A percentile compares a stretch with the other conserved stretches of the same genome.
Conservation (phyloP, 2,888 invertebrate species). For the Drosophila prolongata region DNA sequence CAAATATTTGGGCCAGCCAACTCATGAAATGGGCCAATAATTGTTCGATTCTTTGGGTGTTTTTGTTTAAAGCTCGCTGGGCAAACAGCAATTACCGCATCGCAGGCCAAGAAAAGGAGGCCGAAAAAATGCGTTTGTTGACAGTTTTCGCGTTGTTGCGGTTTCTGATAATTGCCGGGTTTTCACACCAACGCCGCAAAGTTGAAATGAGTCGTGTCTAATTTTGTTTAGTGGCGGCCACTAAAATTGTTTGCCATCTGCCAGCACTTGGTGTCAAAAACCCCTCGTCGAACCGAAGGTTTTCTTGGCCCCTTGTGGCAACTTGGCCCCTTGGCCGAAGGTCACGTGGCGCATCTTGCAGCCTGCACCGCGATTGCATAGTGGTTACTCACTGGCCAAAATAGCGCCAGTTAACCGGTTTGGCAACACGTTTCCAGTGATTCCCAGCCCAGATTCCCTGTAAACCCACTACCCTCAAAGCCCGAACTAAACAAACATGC, state of each 20-base stretch:
- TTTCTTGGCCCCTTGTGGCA: slow-evolving; percentile 31
- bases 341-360: slow-evolving; percentile 56
- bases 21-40: slow-evolving; percentile 34
- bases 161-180: slow-evolving; percentile 30
- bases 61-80: slow-evolving; percentile 27
- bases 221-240: slow-evolving; percentile 61
- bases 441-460: slow-evolving; percentile 10
- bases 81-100: slow-evolving; percentile 33
- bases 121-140: slow-evolving; percentile 39
- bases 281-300: slow-evolving; percentile 24
- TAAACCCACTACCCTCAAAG: slow-evolving; percentile 7
- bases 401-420: slow-evolving; percentile 25
- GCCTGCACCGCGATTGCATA: slow-evolving; percentile 5
- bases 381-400: slow-evolving; percentile 27
- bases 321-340: slow-evolving; percentile 40
- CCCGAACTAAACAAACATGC: slow-evolving; percentile 9
- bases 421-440: slow-evolving; percentile 20
- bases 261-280: slow-evolving; percentile 55
- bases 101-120: slow-evolving; percentile 3
- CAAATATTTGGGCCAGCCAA: slow-evolving; percentile 58
- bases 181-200: slow-evolving; percentile 51
- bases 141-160: slow-evolving; percentile 47
- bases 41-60: slow-evolving; percentile 51
- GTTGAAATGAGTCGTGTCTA: slow-evolving; percentile 63
- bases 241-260: slow-evolving; percentile 66